Evolutionary conservation across 2,888 invertebrate species (phyloP).

Genomic region (Agonum fuliginosum): DNA sequence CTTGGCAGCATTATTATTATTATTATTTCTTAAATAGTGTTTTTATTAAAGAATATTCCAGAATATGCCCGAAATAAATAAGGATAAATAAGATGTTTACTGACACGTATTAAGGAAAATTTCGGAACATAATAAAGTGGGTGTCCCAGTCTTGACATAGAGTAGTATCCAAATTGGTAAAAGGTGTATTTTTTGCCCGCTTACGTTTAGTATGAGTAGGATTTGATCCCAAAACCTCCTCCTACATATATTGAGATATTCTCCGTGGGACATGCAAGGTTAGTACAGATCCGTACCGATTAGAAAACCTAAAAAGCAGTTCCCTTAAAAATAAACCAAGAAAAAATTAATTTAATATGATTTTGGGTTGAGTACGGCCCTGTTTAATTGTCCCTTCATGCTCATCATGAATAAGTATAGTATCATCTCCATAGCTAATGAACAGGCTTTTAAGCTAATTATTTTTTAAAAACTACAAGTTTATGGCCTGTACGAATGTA

Average conservation of each 20-base stretch:
- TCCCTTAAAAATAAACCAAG: conserved; percentile 1
- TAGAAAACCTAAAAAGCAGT: too few species aligned
- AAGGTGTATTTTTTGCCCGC: conserved; percentile 54
- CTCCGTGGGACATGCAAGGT: conserved; percentile 49
- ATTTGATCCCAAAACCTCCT: conserved; percentile 57
- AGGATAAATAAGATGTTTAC: too few species aligned
- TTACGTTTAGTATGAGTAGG: conserved; percentile 54
- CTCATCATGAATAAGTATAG: background rate
- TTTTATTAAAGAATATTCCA: too few species aligned
- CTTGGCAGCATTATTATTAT: too few species aligned
- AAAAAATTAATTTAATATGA: background rate
- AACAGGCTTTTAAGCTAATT: conserved; percentile 11
- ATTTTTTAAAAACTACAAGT: conserved; percentile 21
- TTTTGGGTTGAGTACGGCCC: conserved; percentile 34
- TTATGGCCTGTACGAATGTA: background rate
- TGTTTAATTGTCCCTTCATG: conserved; percentile 1
- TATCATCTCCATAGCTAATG: conserved; percentile 30
- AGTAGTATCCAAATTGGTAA: conserved; percentile 44
- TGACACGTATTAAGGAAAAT: background rate
- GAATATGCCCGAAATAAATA: too few species aligned
- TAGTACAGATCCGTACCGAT: conserved; percentile 42
- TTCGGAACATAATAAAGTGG: background rate
- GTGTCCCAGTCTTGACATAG: conserved; percentile 6
- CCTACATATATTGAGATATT: conserved; percentile 43
- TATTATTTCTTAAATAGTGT: too few species aligned